Percentiles rank a stretch among this genome's conserved stretches.
Conservation (phyloP, 2,888 invertebrate genomes). For the Lycocerus yunnanus region DNA sequence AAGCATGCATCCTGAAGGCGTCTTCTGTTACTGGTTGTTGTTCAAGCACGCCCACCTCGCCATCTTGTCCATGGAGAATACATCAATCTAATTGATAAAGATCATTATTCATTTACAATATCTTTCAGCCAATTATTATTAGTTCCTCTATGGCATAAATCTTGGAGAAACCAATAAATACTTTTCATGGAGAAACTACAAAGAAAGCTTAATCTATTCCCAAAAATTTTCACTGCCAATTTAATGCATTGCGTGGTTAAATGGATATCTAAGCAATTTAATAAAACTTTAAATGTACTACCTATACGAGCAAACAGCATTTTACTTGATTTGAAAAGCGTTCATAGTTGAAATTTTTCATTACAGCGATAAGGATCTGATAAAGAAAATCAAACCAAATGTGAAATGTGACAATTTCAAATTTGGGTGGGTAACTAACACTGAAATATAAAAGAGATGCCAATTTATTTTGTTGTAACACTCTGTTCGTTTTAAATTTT, state of each 20-base stretch:
- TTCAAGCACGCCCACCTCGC: slow-evolving; percentile 40
- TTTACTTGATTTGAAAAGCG: background rate
- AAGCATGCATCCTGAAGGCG: background rate
- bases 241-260: background rate
- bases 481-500: background rate
- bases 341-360: background rate
- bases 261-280: no score
- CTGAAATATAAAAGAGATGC: background rate
- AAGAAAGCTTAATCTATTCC: background rate
- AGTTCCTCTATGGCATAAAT: slow-evolving; percentile 46
- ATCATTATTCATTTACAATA: slow-evolving; percentile 52
- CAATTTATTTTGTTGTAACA: background rate
- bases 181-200: background rate
- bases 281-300: background rate
- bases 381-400: background rate
- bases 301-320: background rate
- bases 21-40: slow-evolving; percentile 12
- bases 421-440: background rate
- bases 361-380: background rate
- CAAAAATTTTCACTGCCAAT: background rate
- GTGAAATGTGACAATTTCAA: background rate
- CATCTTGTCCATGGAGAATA: slow-evolving; percentile 47
- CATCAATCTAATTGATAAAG: slow-evolving; percentile 53
- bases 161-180: slow-evolving; percentile 32
- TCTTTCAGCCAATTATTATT: slow-evolving; percentile 45